Evolutionary conservation across 1,140 invertebrate species (phyloP), one percentile per base, ranked within the genome.

Genomic region (Battus philenor): DNA sequence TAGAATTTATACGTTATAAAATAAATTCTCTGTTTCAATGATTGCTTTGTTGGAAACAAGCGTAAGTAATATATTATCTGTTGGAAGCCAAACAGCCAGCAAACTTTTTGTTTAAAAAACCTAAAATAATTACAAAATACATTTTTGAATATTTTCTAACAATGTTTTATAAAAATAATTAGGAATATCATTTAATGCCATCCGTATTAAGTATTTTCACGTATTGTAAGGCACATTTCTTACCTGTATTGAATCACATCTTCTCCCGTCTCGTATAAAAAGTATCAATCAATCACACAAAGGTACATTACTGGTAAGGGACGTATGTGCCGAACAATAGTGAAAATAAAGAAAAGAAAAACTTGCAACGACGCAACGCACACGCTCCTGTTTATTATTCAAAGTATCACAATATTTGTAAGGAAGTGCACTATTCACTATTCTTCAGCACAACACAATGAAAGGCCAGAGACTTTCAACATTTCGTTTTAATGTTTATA

Each of bases 281-380:
- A n/a, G 69, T 57, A 56, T 74, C 51, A 18, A 38, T 18, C 18
- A 29, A 55, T 47, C 24, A 27, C 48, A 31, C 9, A 52, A 38
- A 32, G 45, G 31, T 7, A 22, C 6, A 41, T 7, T 12, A 41
- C 31, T 44, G 24, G 48, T 39, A 54, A 44, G 53, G 55, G 32
- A 59, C 57, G 43, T 47, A 90, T 91, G 91, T 92, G 91, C 91
- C 91, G 91, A 92, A 92, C 91, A 92, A 92, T 91, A 92, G 91
- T 91, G 91, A 92, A 90, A 77, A 68, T 50, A 62, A 72, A 73
- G 44, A 62, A 54, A 64, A 51, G 52, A 55, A 66, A 66, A 44
- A n/a, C n/a, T 50, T 54, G 64, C 49, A 54, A 44, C 47, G 54
- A 47, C 52, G 41, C 55, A 48, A 56, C 41, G 60, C 32, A 46